These are phyloP conservation scores for Amiota communis DNA, from an alignment of 2,888 invertebrate species.

Conservation along the genomic window DNA sequence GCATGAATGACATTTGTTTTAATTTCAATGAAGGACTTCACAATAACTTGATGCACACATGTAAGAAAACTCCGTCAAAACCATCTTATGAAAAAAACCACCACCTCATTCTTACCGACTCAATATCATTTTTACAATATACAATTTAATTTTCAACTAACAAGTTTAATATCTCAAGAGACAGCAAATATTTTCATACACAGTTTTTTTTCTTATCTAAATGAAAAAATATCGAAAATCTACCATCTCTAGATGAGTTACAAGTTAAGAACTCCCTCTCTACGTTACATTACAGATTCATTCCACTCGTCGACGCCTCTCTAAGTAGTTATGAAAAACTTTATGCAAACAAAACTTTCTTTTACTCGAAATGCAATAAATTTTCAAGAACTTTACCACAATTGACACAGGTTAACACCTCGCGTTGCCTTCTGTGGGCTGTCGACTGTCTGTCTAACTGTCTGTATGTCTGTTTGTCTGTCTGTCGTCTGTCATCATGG, in stretches of 20 bases:
- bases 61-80: too few relatives aligned
- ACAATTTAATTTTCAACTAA: neutral
- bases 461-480: too few relatives aligned
- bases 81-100: too few relatives aligned
- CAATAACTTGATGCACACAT: too few relatives aligned
- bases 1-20: too few relatives aligned
- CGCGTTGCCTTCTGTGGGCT: conserved; percentile 1
- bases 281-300: too few relatives aligned
- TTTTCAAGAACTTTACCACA: conserved; percentile 40
- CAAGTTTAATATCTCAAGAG: too few relatives aligned
- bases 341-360: conserved; percentile 31
- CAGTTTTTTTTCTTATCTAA: neutral
- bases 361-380: conserved; percentile 36
- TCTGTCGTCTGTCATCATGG: conserved; percentile 39
- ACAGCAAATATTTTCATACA: neutral
- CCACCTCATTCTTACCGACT: too few relatives aligned
- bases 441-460: too few relatives aligned
- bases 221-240: neutral
- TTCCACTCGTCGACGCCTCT: too few relatives aligned
- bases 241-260: neutral
- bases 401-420: conserved; percentile 45
- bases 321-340: conserved; percentile 23
- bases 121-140: neutral
- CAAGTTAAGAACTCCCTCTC: neutral
- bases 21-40: too few relatives aligned